Percentiles rank a stretch among this genome's conserved stretches.
Conservation (phyloP, 2,888 invertebrate genomes). For the Pseudococcus viburni region DNA sequence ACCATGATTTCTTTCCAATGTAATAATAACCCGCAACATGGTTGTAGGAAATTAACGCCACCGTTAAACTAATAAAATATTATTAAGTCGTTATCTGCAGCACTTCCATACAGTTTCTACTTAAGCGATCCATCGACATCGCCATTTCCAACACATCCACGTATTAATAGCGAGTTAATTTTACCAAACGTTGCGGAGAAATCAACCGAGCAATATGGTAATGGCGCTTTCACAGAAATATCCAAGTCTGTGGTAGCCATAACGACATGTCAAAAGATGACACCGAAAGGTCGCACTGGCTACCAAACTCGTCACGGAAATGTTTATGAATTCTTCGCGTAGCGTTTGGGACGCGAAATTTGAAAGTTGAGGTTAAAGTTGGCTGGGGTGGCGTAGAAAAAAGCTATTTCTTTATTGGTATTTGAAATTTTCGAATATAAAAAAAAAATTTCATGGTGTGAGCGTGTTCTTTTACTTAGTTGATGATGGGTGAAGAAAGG, state of each 20-base stretch:
- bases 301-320: conserved; percentile 42
- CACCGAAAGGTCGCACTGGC: conserved; percentile 29
- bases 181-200: conserved; percentile 30
- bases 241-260: neutral
- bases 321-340: neutral
- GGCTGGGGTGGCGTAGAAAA: neutral
- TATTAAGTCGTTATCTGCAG: conserved; percentile 42
- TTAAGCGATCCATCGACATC: neutral
- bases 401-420: too few species aligned
- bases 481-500: too few species aligned
- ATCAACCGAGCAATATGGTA: conserved; percentile 33
- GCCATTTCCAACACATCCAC: neutral
- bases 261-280: conserved; percentile 52
- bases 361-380: conserved; percentile 13
- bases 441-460: too few species aligned
- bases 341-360: neutral
- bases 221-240: conserved; percentile 28
- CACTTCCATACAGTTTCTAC: conserved; percentile 23
- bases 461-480: too few species aligned
- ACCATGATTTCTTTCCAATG: conserved; percentile 21
- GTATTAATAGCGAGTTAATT: conserved; percentile 31
- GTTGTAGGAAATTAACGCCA: conserved; percentile 19
- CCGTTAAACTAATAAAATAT: conserved; percentile 38
- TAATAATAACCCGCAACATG: conserved; percentile 11
- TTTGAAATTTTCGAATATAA: too few species aligned